Conservation (phyloP, 2,113 vertebrate species). For the Thryonomys swinderianus region DNA sequence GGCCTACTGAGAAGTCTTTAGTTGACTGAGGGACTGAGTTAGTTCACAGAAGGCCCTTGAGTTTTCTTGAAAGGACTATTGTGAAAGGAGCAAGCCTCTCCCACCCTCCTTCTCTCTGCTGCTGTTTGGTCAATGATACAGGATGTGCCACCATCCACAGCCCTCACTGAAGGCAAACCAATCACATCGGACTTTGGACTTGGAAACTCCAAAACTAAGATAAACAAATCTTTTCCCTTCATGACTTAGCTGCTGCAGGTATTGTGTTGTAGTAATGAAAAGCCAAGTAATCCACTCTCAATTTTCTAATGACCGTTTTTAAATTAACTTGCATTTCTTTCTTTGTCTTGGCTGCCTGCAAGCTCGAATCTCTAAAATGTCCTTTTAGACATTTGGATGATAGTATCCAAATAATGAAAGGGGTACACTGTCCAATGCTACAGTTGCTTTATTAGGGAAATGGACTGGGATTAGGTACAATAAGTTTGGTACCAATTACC, state of each 20-base stretch:
- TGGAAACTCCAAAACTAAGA: background rate
- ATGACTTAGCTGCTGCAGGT: background rate
- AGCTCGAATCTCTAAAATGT: conserved; percentile 25
- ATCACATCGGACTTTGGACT: background rate
- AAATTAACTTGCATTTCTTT: conserved; percentile 7
- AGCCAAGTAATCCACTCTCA: background rate
- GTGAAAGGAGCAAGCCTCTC: background rate
- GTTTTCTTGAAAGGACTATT: background rate
- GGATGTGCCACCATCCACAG: background rate
- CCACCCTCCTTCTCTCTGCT: background rate
- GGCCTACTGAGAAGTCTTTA: background rate
- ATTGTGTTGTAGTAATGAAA: background rate
- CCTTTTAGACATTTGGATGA: no score
- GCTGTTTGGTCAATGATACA: background rate
- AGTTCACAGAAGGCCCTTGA: background rate
- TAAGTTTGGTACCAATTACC: no score
- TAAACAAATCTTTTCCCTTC: background rate
- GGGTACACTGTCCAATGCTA: no score
- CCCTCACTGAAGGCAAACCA: background rate
- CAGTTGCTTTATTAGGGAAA: no score
- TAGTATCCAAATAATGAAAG: no score
- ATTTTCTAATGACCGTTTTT: conserved; percentile 24
- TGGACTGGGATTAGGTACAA: no score
- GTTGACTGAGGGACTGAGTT: background rate
- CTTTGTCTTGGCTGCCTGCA: conserved; percentile 37